These are phyloP conservation scores for Drosophila tropicalis DNA, from an alignment of 1,140 invertebrate genomes.

Conservation along the genomic window DNA sequence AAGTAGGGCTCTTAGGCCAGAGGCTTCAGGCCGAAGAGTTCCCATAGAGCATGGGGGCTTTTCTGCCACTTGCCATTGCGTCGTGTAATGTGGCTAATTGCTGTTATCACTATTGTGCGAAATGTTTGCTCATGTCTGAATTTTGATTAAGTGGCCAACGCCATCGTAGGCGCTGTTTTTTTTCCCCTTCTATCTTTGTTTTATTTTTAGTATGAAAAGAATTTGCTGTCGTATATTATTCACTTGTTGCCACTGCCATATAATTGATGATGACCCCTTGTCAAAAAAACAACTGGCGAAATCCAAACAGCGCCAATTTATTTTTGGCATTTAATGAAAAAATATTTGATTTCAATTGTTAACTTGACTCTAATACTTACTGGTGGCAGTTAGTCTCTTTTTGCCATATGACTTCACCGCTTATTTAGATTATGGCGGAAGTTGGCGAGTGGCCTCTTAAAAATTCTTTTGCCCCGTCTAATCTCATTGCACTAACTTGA, in stretches of 20 bases:
- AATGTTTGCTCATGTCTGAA: slow-evolving; percentile 74
- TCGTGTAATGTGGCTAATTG: slow-evolving; percentile 60
- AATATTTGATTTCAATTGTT: background rate
- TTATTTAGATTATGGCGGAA: background rate
- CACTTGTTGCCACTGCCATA: slow-evolving; percentile 35
- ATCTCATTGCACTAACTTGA: too few species aligned
- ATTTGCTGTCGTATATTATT: slow-evolving; percentile 62
- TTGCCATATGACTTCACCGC: background rate
- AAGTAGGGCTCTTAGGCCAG: slow-evolving; percentile 23
- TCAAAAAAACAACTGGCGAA: slow-evolving; percentile 27
- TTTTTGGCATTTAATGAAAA: slow-evolving; percentile 32
- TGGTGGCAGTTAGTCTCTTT: too few species aligned
- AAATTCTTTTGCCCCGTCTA: background rate
- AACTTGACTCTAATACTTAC: background rate
- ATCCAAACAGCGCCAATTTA: slow-evolving; percentile 40
- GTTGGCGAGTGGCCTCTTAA: background rate
- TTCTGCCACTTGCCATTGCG: slow-evolving; percentile 27
- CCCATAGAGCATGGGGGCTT: slow-evolving; percentile 46
- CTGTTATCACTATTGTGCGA: slow-evolving; percentile 62
- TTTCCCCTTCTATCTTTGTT: slow-evolving; percentile 27
- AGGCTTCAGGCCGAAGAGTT: background rate
- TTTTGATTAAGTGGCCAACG: slow-evolving; percentile 75
- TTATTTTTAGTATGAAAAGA: slow-evolving; percentile 44
- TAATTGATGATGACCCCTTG: slow-evolving; percentile 67
- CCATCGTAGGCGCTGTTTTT: slow-evolving; percentile 43